Conservation (phyloP, 2,113 vertebrate genomes). For the Eretmochelys imbricata region DNA sequence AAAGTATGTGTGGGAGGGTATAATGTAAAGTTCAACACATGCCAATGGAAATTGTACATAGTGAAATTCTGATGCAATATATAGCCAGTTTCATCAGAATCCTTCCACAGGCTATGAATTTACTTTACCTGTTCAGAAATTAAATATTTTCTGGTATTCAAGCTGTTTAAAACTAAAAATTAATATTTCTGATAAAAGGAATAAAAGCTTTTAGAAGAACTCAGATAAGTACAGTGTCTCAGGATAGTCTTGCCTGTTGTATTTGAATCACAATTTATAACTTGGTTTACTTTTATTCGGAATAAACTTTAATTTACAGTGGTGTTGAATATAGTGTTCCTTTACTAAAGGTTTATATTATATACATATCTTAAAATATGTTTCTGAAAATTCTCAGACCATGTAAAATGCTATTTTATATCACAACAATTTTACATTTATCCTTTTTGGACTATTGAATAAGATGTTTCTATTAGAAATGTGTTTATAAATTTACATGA, state of each 20-base stretch:
- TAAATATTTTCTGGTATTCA: not conserved
- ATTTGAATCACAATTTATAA: not conserved
- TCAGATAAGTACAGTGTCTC: not conserved
- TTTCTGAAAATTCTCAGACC: not conserved
- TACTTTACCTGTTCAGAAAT: not conserved
- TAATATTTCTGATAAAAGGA: not conserved
- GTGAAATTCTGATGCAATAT: constrained; percentile 34
- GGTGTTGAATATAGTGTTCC: not conserved
- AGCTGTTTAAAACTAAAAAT: not conserved
- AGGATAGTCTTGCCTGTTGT: not conserved
- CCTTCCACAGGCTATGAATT: not conserved
- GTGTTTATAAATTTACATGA: not conserved
- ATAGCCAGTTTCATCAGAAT: constrained; percentile 24
- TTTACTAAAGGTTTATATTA: no score
- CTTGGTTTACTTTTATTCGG: not conserved
- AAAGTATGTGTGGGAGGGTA: not conserved
- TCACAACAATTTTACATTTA: not conserved
- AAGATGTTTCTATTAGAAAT: not conserved
- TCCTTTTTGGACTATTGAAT: not conserved
- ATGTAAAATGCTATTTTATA: not conserved
- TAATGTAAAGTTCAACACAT: accelerated
- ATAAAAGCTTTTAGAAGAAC: not conserved
- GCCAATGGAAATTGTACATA: not conserved
- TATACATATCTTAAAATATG: accelerated
- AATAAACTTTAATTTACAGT: not conserved